Base-by-base conservation (phyloP, 1,140 invertebrate genomes). In the Chlorops oryzae region DNA sequence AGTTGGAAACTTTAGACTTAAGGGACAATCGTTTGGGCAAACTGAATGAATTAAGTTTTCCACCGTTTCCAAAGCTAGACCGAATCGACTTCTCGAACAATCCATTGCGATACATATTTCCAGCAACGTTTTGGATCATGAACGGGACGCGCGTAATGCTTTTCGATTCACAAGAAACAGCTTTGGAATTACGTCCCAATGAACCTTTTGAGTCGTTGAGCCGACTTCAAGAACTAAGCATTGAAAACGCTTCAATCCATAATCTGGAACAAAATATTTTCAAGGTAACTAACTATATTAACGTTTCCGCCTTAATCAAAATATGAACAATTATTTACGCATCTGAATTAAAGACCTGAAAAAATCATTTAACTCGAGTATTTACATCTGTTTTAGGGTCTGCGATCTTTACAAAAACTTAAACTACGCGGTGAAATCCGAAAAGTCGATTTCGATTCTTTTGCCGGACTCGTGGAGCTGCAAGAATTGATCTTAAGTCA, bases 111-210 rank as follows among this genome's bases (percentile, higher is more conserved):
- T 71, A 77, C 3, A 76, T 87, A 53, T 81, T 83, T 57, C 78
- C 82, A n/a, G 82, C 81, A 32, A 83, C 82, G 10, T 86, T 86
- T 59, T 82, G 83, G 71, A 79, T 84, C 2, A 80, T 86, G 78
- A 86, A 86, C 62, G 76, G 75, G 32, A 85, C 84, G 3, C 65
- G 74, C 47, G 70, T 73, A n/a, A 61, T 87, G 17, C 76, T 77
- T 55, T 59, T 87, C 28, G 83, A 83, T 15, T 77, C 77, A 24
- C 59, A 73, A 20, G 65, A 68, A 17, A 73, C 74, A 2, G 70
- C 75, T 22, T 53, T 85, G 10, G 74, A 78, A 47, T 52, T 87
- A 27, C 58, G 55, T 46, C 51, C 34, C 12, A 75, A 77, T 48
- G 80, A 83, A 56, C 80, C 82, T 2, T 84, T 87, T 57, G 58